A percentile compares a stretch with the other conserved stretches of the same genome.
These are phyloP conservation scores for Colletes latitarsis DNA, from an alignment of 1,140 invertebrate species.

Conservation along the genomic window DNA sequence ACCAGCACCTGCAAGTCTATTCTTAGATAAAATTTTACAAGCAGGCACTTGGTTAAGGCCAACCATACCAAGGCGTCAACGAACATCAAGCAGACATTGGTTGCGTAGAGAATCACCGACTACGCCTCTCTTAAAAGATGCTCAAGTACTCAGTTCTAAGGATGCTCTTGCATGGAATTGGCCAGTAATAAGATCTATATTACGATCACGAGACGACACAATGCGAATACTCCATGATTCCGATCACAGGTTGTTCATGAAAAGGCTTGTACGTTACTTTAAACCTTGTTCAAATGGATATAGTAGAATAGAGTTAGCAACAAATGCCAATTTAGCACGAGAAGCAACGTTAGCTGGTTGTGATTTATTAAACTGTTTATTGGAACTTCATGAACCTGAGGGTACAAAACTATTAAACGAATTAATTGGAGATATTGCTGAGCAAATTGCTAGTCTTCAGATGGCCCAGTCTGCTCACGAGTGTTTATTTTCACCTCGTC, in stretches of 20 bases:
- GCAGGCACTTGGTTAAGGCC: constrained; percentile 75
- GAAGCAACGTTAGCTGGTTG: constrained; percentile 88
- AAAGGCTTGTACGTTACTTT: constrained; percentile 91
- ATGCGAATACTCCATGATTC: constrained; percentile 82
- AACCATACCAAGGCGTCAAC: constrained; percentile 67
- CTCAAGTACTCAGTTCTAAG: constrained; percentile 83
- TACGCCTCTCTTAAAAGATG: constrained; percentile 82
- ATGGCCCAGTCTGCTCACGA: constrained; percentile 90
- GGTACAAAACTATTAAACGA: constrained; percentile 87
- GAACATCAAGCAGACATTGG: constrained; percentile 73
- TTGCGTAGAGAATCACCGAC: constrained; percentile 74
- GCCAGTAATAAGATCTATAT: constrained; percentile 83
- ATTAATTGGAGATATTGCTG: constrained; percentile 89
- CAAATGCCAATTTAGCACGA: constrained; percentile 80
- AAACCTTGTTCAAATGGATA: constrained; percentile 94
- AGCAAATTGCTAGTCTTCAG: constrained; percentile 88
- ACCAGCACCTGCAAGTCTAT: constrained; percentile 90
- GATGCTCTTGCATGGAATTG: constrained; percentile 85
- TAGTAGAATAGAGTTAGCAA: constrained; percentile 86
- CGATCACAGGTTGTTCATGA: constrained; percentile 89
- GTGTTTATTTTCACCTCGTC: constrained; percentile 93
- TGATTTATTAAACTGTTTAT: constrained; percentile 89
- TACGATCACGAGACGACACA: constrained; percentile 77
- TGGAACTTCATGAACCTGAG: constrained; percentile 82
- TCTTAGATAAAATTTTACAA: constrained; percentile 90